Evolutionary conservation across 2,888 invertebrate genomes (phyloP), one percentile per base, ranked within the genome.

Genomic region (Sphinx pinastri): DNA sequence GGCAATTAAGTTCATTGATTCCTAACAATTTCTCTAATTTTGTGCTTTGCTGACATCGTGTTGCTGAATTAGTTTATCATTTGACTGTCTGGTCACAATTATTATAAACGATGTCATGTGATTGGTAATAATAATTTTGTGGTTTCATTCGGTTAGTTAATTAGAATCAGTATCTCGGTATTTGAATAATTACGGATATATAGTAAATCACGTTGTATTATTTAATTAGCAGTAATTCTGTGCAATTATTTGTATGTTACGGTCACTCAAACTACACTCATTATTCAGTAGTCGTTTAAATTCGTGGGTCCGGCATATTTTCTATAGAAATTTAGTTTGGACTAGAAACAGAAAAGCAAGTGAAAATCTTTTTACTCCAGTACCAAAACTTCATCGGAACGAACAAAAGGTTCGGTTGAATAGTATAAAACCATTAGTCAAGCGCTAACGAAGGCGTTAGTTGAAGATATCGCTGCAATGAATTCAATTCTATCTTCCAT

Each of bases 371-470:
- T 55, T 16, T 8, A 55, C 38, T 54, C 12, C n/a, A n/a, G 51
- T 69, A 72, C 71, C 60, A 59, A 58, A 59, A 58, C 45, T 71
- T 72, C 60, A 52, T 68, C 19, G 57, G 47, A 73, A 67, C 52
- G 38, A 58, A 63, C 70, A 51, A 59, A 68, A 67, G 19, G 54
- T 70, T 70, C 70, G 60, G 67, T 72, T 71, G 63, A 74, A 73
- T 51, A 54, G 69, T 72, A 72, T 76, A 73, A 75, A 70, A 71
- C 68, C 16, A 71, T 75, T 75, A 71, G 67, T 70, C 59, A 68
- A 60, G 67, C 68, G 70, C 54, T 72, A 72, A 72, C 71, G 69
- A 75, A 74, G 51, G 66, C 71, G 58, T 73, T 71, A 19, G 19
- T 49, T 16, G 38, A 38, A 67, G 51, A 51, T 51, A 67, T 14